Evolutionary conservation across 2,888 invertebrate genomes (phyloP).

Genomic region (Caenorhabditis sp.): DNA sequence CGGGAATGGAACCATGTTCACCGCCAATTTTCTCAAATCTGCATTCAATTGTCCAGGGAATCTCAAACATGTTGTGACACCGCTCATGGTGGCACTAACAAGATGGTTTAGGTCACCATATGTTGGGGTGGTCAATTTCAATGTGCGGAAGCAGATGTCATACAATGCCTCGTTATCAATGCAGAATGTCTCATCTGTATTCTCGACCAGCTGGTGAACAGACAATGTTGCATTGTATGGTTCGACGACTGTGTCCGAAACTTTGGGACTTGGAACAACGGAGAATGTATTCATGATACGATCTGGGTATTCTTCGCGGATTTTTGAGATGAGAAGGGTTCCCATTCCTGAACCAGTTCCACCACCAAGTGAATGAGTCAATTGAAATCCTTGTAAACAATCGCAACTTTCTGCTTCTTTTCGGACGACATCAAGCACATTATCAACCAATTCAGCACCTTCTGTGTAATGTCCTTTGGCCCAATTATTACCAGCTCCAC

Average conservation of each 20-base stretch:
- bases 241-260: constrained; percentile 54
- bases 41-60: constrained; percentile 89
- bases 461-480: constrained; percentile 94
- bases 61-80: constrained; percentile 77
- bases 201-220: constrained; percentile 73
- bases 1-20: constrained; percentile 94
- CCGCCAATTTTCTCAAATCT: constrained; percentile 80
- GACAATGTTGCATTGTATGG: constrained; percentile 75
- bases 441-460: constrained; percentile 77
- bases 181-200: constrained; percentile 72
- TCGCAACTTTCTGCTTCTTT: constrained; percentile 74
- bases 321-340: constrained; percentile 89
- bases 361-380: constrained; percentile 83
- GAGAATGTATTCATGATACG: constrained; percentile 97
- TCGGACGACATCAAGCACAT: constrained; percentile 77
- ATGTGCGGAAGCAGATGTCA: constrained; percentile 76
- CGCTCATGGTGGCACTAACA: constrained; percentile 74
- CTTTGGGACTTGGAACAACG: constrained; percentile 85
- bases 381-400: constrained; percentile 80
- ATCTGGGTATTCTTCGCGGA: constrained; percentile 94
- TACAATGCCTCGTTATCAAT: constrained; percentile 75
- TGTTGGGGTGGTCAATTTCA: constrained; percentile 78
- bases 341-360: constrained; percentile 89
- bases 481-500: constrained; percentile 84
- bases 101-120: constrained; percentile 77